phyloP scores from a whole-genome alignment of 2,113 vertebrate genomes.

The Anseranas semipalmata region DNA sequence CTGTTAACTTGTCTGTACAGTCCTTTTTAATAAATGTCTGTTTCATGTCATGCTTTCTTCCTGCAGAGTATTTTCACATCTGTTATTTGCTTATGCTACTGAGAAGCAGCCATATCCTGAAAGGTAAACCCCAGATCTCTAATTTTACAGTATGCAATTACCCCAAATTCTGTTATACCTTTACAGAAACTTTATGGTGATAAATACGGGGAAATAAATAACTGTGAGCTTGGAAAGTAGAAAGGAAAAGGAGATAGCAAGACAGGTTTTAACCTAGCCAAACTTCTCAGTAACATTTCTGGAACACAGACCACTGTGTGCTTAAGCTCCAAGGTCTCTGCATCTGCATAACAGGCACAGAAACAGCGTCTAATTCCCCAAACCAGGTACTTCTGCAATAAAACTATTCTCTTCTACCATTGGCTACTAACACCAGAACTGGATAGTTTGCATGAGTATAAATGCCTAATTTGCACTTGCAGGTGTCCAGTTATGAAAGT shows the following conservation, averaged over 20 bases:
- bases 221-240: neutral
- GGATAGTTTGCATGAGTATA: neutral
- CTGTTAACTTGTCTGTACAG: slow-evolving; percentile 40
- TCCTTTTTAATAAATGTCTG: slow-evolving; percentile 61
- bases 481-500: neutral
- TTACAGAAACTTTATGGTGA: neutral
- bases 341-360: neutral
- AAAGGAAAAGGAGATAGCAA: neutral
- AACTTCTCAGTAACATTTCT: neutral
- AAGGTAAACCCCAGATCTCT: neutral
- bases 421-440: neutral
- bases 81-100: neutral
- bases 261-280: neutral
- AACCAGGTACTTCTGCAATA: neutral
- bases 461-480: too few relatives aligned
- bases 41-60: slow-evolving; percentile 20
- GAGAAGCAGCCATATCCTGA: neutral
- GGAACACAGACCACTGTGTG: neutral
- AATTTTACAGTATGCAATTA: neutral
- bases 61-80: neutral
- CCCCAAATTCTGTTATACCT: neutral
- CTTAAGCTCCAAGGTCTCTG: neutral
- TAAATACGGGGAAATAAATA: neutral
- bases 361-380: neutral
- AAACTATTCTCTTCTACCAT: neutral